Percentiles rank a stretch among this genome's conserved stretches.
phyloP scores from a whole-genome alignment of 2,888 invertebrate genomes.

The Archips crataeganus region DNA sequence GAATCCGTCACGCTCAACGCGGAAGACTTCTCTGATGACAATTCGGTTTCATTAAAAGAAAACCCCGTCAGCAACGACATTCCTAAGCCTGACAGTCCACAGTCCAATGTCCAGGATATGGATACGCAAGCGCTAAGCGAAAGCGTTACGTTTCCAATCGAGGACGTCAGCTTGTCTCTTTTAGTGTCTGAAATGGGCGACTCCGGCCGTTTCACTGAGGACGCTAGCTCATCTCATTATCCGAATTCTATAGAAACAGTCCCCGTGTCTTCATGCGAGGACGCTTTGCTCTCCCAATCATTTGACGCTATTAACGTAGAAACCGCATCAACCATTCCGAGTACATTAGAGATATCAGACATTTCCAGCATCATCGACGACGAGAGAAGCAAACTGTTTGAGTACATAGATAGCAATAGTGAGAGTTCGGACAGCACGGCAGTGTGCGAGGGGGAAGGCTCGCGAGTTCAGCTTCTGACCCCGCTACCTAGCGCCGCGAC shows the following conservation, averaged over 20 bases:
- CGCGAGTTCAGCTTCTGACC: slow-evolving; percentile 51
- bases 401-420: slow-evolving; percentile 74
- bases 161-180: slow-evolving; percentile 65
- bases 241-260: slow-evolving; percentile 54
- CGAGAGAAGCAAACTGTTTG: slow-evolving; percentile 57
- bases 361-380: slow-evolving; percentile 48
- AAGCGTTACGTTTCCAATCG: slow-evolving; percentile 56
- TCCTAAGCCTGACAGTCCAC: slow-evolving; percentile 50
- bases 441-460: slow-evolving; percentile 63
- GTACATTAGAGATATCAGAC: slow-evolving; percentile 53
- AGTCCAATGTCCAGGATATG: slow-evolving; percentile 51
- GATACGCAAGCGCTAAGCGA: slow-evolving; percentile 60
- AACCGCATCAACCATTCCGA: slow-evolving; percentile 51
- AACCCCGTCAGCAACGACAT: slow-evolving; percentile 45
- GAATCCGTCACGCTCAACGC: slow-evolving; percentile 76
- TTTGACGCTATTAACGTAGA: slow-evolving; percentile 69
- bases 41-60: slow-evolving; percentile 64
- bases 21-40: slow-evolving; percentile 75
- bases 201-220: slow-evolving; percentile 78
- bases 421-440: slow-evolving; percentile 76
- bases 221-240: slow-evolving; percentile 69
- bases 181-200: slow-evolving; percentile 74
- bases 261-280: slow-evolving; percentile 62
- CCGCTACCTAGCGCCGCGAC: slow-evolving; percentile 51
- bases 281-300: slow-evolving; percentile 75